Evolutionary conservation across 2,888 invertebrate genomes (phyloP).

Genomic region (Trichogramma evanescens): DNA sequence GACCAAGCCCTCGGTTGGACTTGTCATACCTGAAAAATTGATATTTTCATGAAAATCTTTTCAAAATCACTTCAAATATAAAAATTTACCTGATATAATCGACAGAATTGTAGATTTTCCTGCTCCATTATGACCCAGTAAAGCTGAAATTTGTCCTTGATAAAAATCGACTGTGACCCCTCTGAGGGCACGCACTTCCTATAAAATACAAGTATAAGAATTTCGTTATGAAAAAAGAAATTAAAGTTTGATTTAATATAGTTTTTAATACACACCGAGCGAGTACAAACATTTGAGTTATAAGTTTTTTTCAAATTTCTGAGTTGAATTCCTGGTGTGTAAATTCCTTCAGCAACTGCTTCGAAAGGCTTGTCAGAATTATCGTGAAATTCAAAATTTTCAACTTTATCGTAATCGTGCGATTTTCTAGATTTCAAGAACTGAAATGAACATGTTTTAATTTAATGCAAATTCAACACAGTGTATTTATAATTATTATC

Average conservation of each 20-base stretch:
- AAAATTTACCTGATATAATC: slow-evolving; percentile 62
- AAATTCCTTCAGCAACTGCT: slow-evolving; percentile 29
- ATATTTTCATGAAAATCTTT: not conserved
- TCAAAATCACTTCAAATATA: not conserved
- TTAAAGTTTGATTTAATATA: not conserved
- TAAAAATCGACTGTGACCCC: slow-evolving; percentile 52
- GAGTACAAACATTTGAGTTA: slow-evolving; percentile 28
- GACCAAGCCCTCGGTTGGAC: slow-evolving; percentile 63
- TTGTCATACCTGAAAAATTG: slow-evolving; percentile 49
- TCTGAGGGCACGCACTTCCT: slow-evolving; percentile 26
- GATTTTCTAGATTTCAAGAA: not conserved
- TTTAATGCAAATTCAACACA: not conserved
- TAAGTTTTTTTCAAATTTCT: slow-evolving; percentile 48
- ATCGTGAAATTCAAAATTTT: not conserved
- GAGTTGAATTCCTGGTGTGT: slow-evolving; percentile 48
- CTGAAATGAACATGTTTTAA: not conserved
- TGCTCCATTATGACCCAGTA: slow-evolving; percentile 76
- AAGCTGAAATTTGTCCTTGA: slow-evolving; percentile 76
- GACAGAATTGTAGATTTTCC: slow-evolving; percentile 89
- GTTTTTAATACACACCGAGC: slow-evolving; percentile 22
- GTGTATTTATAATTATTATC: not conserved
- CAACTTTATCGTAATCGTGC: not conserved
- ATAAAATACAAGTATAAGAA: not conserved
- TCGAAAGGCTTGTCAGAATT: slow-evolving; percentile 36
- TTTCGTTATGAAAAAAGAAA: not conserved